phyloP scores from a whole-genome alignment of 2,888 invertebrate species.

The Cephus spinipes region DNA sequence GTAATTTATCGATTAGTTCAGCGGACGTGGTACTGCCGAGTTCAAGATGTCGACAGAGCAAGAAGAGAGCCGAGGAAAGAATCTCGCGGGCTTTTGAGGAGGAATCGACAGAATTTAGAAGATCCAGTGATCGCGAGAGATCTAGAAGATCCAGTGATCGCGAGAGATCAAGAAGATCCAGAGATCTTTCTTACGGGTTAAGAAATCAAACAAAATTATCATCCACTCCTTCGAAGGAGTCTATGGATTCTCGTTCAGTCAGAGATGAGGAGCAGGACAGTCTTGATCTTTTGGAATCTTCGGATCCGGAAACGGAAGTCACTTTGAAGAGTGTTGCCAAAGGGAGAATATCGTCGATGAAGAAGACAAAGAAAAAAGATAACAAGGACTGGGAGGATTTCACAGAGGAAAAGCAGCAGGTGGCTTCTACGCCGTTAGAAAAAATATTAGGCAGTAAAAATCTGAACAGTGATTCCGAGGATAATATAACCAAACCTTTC shows the following conservation, averaged over 20 bases:
- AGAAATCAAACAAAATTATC: constrained; percentile 28
- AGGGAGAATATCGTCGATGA: not conserved
- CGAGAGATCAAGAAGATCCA: constrained; percentile 5
- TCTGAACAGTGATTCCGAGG: not conserved
- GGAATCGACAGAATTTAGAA: constrained; percentile 33
- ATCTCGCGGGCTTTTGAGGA: constrained; percentile 56
- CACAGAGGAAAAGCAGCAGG: not conserved
- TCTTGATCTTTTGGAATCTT: not conserved
- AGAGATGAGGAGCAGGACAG: not conserved
- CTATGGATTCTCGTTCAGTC: constrained; percentile 9
- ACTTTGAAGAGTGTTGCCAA: not conserved
- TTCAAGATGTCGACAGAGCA: constrained; percentile 56
- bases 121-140: constrained; percentile 24
- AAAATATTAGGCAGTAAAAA: not conserved
- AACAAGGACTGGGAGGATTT: not conserved
- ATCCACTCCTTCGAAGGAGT: constrained; percentile 8
- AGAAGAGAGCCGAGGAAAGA: constrained; percentile 59
- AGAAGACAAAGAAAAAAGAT: not conserved
- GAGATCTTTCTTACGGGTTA: constrained; percentile 25
- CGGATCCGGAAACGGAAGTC: not conserved
- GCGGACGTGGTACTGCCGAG: constrained; percentile 21
- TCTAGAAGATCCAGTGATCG: constrained; percentile 22
- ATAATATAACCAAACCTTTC: not conserved
- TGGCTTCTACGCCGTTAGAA: not conserved
- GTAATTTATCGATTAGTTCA: not conserved